Evolutionary conservation across 2,888 invertebrate genomes (phyloP).

Genomic region (Tridacna gigas): DNA sequence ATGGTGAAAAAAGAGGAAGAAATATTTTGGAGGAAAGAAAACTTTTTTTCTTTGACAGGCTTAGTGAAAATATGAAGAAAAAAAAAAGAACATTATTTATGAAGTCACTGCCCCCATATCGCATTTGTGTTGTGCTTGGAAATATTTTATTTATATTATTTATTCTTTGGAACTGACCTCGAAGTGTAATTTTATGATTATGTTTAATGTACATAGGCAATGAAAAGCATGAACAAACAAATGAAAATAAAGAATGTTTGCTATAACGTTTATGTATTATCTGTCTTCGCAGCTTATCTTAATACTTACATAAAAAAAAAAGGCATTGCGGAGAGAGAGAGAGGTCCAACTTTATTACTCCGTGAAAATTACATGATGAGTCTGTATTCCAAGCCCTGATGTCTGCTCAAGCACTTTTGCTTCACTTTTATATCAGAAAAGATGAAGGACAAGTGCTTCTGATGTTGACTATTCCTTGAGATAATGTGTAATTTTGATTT

Average conservation of each 20-base stretch:
- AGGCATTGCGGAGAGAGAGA: constrained; percentile 5
- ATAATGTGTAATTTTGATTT: no score
- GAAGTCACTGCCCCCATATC: neutral
- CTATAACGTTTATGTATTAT: neutral
- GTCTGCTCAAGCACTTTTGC: no score
- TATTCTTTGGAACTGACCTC: neutral
- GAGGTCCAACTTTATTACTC: neutral
- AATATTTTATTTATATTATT: constrained; percentile 10
- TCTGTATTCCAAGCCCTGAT: no score
- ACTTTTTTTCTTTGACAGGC: no score
- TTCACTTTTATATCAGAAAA: no score
- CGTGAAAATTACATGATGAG: no score
- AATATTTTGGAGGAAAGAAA: no score
- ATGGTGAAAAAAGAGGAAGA: no score
- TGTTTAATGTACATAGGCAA: neutral
- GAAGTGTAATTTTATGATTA: neutral
- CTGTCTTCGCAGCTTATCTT: no score
- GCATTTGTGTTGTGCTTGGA: constrained; percentile 14
- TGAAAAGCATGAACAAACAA: neutral
- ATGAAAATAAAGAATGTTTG: neutral
- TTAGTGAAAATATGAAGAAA: neutral
- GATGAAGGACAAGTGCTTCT: no score
- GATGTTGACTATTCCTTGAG: no score
- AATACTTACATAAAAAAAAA: no score
- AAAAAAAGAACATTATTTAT: neutral